A percentile compares a stretch with the other conserved stretches of the same genome.
phyloP scores from a whole-genome alignment of 1,140 invertebrate genomes.

The Helicoverpa armigera region DNA sequence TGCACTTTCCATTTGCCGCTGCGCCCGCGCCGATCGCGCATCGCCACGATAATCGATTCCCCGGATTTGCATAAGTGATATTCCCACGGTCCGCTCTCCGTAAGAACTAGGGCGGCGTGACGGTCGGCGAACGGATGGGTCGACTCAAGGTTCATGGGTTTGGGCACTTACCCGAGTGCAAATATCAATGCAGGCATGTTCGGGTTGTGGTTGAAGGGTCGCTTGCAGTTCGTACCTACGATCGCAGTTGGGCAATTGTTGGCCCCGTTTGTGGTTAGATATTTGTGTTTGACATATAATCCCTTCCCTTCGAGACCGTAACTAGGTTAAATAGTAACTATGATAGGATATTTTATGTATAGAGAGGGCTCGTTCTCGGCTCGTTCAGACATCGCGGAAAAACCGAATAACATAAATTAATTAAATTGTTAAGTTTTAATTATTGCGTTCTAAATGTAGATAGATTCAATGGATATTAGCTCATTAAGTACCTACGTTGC shows the following conservation, averaged over 20 bases:
- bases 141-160: constrained; percentile 60
- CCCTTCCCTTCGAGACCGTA: constrained; percentile 13
- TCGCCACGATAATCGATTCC: constrained; percentile 79
- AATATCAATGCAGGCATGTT: neutral
- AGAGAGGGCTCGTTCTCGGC: too few species aligned
- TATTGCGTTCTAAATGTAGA: constrained; percentile 10
- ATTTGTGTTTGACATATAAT: constrained; percentile 43
- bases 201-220: constrained; percentile 34
- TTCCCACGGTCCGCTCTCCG: constrained; percentile 74
- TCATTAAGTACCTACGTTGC: neutral
- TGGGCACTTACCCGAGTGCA: constrained; percentile 31
- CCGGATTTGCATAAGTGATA: constrained; percentile 79
- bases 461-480: constrained; percentile 29
- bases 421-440: neutral
- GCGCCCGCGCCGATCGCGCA: constrained; percentile 69
- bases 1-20: constrained; percentile 80
- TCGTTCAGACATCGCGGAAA: too few species aligned
- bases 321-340: neutral
- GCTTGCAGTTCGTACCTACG: constrained; percentile 7
- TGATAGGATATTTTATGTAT: neutral
- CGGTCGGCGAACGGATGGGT: constrained; percentile 72
- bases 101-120: constrained; percentile 72
- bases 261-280: constrained; percentile 32
- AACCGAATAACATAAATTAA: neutral
- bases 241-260: constrained; percentile 34